Percentiles rank a stretch among this genome's conserved stretches.
Evolutionary conservation across 2,113 vertebrate species (phyloP).

Genomic region (Neolamprologus toae): DNA sequence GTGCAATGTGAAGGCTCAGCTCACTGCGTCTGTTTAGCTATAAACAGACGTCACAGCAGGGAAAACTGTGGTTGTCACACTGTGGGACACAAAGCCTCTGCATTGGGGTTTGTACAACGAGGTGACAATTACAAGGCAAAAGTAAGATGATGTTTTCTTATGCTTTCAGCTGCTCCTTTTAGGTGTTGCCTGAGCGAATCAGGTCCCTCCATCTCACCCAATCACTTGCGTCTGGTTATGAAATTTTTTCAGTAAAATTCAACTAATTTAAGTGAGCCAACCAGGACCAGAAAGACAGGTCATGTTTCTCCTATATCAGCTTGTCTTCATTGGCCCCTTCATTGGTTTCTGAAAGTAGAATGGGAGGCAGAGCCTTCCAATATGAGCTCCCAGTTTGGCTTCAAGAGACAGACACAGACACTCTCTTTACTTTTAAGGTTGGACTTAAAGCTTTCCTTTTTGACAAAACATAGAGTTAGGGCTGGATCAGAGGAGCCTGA

Average conservation of each 20-base stretch:
- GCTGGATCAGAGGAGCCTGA: background rate
- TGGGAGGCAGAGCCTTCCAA: background rate
- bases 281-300: background rate
- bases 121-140: background rate
- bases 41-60: background rate
- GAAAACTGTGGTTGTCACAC: background rate
- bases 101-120: background rate
- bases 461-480: background rate
- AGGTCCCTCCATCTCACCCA: background rate
- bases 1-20: background rate
- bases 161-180: background rate
- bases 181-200: background rate
- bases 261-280: background rate
- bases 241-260: background rate
- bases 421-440: background rate
- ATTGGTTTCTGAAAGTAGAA: background rate
- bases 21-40: background rate
- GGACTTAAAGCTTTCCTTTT: background rate
- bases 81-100: background rate
- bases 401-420: background rate
- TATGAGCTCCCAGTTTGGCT: background rate
- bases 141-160: background rate
- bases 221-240: background rate
- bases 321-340: background rate
- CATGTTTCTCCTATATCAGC: background rate